These are phyloP conservation scores for Diachrysia chrysitis DNA, from an alignment of 2,888 invertebrate species.

Conservation along the genomic window DNA sequence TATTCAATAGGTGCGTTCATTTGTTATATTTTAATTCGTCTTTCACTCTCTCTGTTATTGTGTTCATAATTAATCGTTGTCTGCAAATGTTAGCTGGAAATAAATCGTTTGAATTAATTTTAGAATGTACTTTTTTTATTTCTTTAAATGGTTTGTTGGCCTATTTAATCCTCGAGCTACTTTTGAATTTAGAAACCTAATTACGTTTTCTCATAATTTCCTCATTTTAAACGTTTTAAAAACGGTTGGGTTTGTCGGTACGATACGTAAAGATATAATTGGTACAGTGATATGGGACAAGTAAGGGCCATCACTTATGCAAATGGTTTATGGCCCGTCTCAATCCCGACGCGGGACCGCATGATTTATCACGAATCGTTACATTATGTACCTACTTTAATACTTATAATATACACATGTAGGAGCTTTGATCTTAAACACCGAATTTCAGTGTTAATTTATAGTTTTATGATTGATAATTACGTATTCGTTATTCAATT, in stretches of 20 bases:
- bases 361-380: slow-evolving; percentile 69
- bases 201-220: slow-evolving; percentile 27
- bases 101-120: slow-evolving; percentile 41
- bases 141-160: slow-evolving; percentile 10
- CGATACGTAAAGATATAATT: slow-evolving; percentile 66
- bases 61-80: slow-evolving; percentile 52
- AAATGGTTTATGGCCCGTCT: slow-evolving; percentile 73
- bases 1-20: slow-evolving; percentile 72
- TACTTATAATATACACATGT: slow-evolving; percentile 39
- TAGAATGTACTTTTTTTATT: slow-evolving; percentile 9
- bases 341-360: slow-evolving; percentile 52
- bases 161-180: slow-evolving; percentile 13
- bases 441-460: slow-evolving; percentile 47
- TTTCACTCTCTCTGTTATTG: slow-evolving; percentile 73
- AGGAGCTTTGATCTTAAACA: slow-evolving; percentile 43
- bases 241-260: slow-evolving; percentile 38
- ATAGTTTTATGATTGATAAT: slow-evolving; percentile 56
- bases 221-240: slow-evolving; percentile 37
- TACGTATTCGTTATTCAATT: slow-evolving; percentile 47
- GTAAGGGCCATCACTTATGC: slow-evolving; percentile 73
- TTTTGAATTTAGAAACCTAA: slow-evolving; percentile 1
- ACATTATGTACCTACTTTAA: slow-evolving; percentile 53
- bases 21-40: slow-evolving; percentile 77
- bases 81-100: slow-evolving; percentile 34
- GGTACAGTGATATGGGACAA: slow-evolving; percentile 67